A percentile compares a stretch with the other conserved stretches of the same genome.
Evolutionary conservation across 2,113 vertebrate species (phyloP).

Genomic region (Riparia riparia): DNA sequence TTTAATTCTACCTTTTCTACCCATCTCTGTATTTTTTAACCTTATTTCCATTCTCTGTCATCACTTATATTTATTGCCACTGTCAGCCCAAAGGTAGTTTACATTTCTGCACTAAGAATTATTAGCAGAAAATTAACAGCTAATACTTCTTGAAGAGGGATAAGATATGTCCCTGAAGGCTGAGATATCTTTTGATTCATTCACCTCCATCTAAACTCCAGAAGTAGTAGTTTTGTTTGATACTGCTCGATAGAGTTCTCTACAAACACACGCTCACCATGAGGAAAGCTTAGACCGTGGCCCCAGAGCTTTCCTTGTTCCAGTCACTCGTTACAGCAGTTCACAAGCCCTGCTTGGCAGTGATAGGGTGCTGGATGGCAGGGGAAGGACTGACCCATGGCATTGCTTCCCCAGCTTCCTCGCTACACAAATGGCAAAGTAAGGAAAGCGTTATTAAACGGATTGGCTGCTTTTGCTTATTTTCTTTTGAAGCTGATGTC

Average conservation of each 20-base stretch:
- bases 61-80: background rate
- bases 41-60: background rate
- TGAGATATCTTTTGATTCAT: background rate
- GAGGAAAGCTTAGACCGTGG: background rate
- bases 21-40: background rate
- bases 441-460: background rate
- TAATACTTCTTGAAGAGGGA: background rate
- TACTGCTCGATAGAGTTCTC: fast-evolving
- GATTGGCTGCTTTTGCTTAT: background rate
- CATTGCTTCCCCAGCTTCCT: background rate
- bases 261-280: background rate
- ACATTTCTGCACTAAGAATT: background rate
- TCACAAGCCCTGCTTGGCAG: background rate
- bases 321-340: background rate
- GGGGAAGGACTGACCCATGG: background rate
- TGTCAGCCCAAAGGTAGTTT: background rate
- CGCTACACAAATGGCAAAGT: background rate
- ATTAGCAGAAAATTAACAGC: background rate
- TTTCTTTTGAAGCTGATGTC: background rate
- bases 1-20: background rate
- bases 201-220: background rate
- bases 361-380: background rate
- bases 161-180: background rate
- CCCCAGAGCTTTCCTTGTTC: background rate
- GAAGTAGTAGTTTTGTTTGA: background rate